phyloP scores from a whole-genome alignment of 2,888 invertebrate species.

The Erpobdella octoculata region DNA sequence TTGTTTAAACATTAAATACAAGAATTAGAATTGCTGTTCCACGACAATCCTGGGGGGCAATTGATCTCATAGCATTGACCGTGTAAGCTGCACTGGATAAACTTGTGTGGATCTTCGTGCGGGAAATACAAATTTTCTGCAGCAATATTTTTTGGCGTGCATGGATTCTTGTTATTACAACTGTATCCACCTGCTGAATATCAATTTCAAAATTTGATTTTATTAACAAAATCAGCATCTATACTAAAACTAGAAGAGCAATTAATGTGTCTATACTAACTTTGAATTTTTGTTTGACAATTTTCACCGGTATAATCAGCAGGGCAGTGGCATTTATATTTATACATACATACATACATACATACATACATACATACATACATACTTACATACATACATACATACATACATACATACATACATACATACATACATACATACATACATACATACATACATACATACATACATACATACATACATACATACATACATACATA shows the following conservation, averaged over 20 bases:
- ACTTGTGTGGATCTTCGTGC: slow-evolving; percentile 37
- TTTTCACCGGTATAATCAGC: not conserved
- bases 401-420: no score
- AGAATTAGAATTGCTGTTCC: slow-evolving; percentile 43
- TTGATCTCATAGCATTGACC: slow-evolving; percentile 40
- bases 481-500: no score
- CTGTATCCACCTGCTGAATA: slow-evolving; percentile 22
- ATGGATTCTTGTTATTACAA: slow-evolving; percentile 39
- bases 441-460: no score
- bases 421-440: no score
- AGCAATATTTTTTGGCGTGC: slow-evolving; percentile 38
- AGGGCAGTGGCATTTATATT: not conserved
- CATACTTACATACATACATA: no score
- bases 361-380: no score
- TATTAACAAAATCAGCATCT: no score
- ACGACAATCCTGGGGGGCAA: slow-evolving; percentile 40
- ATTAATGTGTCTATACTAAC: not conserved
- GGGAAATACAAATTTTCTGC: slow-evolving; percentile 38
- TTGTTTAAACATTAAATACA: no score
- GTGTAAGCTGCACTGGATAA: slow-evolving; percentile 41
- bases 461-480: no score
- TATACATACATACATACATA: no score
- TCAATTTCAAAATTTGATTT: no score
- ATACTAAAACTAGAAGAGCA: no score
- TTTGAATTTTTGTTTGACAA: not conserved